Conservation (phyloP, 2,888 invertebrate genomes). For the Heliconius ismenius region DNA sequence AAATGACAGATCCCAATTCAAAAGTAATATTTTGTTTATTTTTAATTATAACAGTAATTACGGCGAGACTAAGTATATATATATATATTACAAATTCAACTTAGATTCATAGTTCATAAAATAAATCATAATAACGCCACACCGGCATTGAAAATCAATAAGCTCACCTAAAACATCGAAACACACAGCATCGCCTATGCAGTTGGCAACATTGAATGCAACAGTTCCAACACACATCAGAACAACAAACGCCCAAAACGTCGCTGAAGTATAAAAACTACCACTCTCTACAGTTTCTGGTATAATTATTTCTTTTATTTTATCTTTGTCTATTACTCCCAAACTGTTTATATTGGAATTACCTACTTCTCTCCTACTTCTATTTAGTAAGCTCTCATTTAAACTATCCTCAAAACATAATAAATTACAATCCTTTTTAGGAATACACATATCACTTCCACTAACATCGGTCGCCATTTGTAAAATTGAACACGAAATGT, state of each 20-base stretch:
- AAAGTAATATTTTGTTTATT: too few relatives aligned
- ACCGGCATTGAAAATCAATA: background rate
- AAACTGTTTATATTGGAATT: conserved; percentile 36
- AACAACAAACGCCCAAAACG: conserved; percentile 88
- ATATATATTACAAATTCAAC: too few relatives aligned
- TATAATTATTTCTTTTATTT: conserved; percentile 39
- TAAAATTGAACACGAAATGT: conserved; percentile 62
- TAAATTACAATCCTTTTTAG: conserved; percentile 61
- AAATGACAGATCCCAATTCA: too few relatives aligned
- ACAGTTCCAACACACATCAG: conserved; percentile 88
- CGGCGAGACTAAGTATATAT: too few relatives aligned
- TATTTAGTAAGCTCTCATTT: conserved; percentile 37
- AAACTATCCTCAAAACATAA: conserved; percentile 61
- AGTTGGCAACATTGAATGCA: conserved; percentile 92
- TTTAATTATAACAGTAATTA: too few relatives aligned
- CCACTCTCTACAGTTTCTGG: conserved; percentile 38
- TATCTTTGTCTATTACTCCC: conserved; percentile 44
- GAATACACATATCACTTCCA: conserved; percentile 53
- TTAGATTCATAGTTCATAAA: too few relatives aligned
- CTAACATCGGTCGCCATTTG: conserved; percentile 60
- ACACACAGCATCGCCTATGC: conserved; percentile 94
- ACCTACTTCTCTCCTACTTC: conserved; percentile 46
- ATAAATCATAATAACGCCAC: too few relatives aligned
- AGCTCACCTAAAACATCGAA: conserved; percentile 90
- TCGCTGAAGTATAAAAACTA: conserved; percentile 80